Conservation (phyloP, 2,888 invertebrate genomes). For the Girardia tigrina region DNA sequence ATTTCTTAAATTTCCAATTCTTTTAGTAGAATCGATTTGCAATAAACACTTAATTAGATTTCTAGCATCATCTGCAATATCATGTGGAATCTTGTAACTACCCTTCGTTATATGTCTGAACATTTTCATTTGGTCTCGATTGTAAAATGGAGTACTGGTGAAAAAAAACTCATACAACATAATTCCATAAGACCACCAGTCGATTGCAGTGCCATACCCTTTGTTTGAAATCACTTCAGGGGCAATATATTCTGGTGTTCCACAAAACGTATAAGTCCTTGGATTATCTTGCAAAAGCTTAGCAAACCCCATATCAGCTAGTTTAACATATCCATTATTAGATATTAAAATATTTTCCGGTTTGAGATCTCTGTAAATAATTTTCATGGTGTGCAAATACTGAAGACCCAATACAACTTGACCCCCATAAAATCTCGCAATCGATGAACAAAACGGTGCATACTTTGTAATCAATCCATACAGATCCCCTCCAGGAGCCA, state of each 20-base stretch:
- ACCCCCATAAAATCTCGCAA: conserved; percentile 29
- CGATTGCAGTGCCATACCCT: conserved; percentile 35
- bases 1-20: conserved; percentile 35
- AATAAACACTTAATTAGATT: conserved; percentile 33
- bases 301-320: conserved; percentile 35
- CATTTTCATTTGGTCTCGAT: conserved; percentile 35
- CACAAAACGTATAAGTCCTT: conserved; percentile 33
- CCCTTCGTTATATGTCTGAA: conserved; percentile 30
- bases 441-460: neutral
- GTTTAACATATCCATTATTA: conserved; percentile 32
- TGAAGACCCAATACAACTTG: conserved; percentile 36
- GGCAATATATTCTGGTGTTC: conserved; percentile 35
- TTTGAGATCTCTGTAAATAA: conserved; percentile 35
- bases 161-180: conserved; percentile 25
- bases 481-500: conserved; percentile 34
- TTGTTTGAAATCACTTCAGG: conserved; percentile 36
- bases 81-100: conserved; percentile 24
- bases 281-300: conserved; percentile 29
- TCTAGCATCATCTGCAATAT: conserved; percentile 27
- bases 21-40: conserved; percentile 27
- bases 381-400: conserved; percentile 32
- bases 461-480: conserved; percentile 20
- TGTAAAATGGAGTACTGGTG: conserved; percentile 26
- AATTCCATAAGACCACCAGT: conserved; percentile 33
- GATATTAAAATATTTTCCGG: conserved; percentile 34